Conservation (phyloP, 2,113 vertebrate genomes). For the Dipodomys stephensi region DNA sequence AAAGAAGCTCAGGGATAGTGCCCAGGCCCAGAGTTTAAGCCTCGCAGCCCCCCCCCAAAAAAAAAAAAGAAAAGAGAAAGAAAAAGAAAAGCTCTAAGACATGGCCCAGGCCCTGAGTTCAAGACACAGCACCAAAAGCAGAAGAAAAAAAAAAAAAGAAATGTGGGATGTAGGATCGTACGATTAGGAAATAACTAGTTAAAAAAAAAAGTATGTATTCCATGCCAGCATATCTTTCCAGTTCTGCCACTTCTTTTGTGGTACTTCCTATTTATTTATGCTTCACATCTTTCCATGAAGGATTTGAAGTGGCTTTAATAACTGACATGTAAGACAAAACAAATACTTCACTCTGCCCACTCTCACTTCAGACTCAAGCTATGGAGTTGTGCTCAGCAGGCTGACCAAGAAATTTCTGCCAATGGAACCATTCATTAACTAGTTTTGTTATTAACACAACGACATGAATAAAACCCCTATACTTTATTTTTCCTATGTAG, state of each 20-base stretch:
- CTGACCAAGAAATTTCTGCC: slow-evolving; percentile 60
- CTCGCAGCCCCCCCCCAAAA: too few species aligned
- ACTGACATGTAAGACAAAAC: slow-evolving; percentile 58
- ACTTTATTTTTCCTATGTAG: slow-evolving; percentile 10
- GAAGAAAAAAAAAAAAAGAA: too few species aligned
- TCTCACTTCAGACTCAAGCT: slow-evolving; percentile 21
- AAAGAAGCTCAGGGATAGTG: too few species aligned
- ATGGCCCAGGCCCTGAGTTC: too few species aligned
- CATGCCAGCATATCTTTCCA: background rate
- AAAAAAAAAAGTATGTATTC: background rate
- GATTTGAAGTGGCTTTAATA: slow-evolving; percentile 57
- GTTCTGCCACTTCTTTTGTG: slow-evolving; percentile 21
- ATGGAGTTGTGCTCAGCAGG: slow-evolving; percentile 23
- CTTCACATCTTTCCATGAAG: slow-evolving; percentile 29
- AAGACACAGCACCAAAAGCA: too few species aligned
- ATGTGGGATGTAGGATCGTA: background rate
- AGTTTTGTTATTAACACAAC: slow-evolving; percentile 63
- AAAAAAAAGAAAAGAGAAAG: too few species aligned
- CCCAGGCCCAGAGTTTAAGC: too few species aligned
- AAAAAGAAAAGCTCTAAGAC: too few species aligned
- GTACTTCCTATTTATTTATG: slow-evolving; percentile 28
- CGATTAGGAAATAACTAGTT: slow-evolving; percentile 37
- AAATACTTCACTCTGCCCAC: slow-evolving; percentile 34
- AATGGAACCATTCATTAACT: slow-evolving; percentile 54
- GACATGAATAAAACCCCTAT: slow-evolving; percentile 8